Evolutionary conservation across 2,113 vertebrate species (phyloP).

Genomic region (Polyodon spathula): DNA sequence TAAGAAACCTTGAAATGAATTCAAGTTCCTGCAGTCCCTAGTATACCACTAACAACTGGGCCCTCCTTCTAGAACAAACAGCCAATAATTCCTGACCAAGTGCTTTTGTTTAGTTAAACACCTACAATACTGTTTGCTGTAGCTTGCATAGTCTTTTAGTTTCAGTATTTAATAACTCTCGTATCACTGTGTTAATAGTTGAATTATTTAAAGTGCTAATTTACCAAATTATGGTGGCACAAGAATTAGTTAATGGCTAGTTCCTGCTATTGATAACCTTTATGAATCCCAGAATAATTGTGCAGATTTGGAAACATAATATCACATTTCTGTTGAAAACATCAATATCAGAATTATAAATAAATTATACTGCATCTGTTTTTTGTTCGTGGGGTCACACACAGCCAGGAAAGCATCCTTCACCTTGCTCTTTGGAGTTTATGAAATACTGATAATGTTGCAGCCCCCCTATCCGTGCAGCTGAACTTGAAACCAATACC

Average conservation of each 20-base stretch:
- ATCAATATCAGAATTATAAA: slow-evolving; percentile 18
- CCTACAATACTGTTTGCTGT: not conserved
- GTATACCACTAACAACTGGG: not conserved
- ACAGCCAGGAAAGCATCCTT: slow-evolving; percentile 21
- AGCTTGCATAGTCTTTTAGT: not conserved
- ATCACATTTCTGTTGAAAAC: slow-evolving; percentile 20
- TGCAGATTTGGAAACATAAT: slow-evolving; percentile 7
- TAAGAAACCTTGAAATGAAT: not conserved
- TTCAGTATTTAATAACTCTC: not conserved
- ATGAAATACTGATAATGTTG: slow-evolving; percentile 14
- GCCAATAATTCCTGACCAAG: not conserved
- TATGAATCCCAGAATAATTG: not conserved
- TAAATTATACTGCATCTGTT: slow-evolving; percentile 10
- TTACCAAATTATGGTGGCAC: no score
- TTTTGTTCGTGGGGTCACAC: slow-evolving; percentile 15
- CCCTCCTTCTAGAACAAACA: not conserved
- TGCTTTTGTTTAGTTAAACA: not conserved
- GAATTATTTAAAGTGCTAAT: no score
- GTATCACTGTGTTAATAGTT: no score
- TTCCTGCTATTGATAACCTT: not conserved
- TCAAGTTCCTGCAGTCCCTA: not conserved
- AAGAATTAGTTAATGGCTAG: no score
- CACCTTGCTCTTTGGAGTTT: slow-evolving; percentile 18
- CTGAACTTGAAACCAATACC: slow-evolving; percentile 24
- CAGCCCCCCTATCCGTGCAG: slow-evolving; percentile 11